Conservation (phyloP, 2,113 vertebrate species). For the Opisthocomus hoazin region DNA sequence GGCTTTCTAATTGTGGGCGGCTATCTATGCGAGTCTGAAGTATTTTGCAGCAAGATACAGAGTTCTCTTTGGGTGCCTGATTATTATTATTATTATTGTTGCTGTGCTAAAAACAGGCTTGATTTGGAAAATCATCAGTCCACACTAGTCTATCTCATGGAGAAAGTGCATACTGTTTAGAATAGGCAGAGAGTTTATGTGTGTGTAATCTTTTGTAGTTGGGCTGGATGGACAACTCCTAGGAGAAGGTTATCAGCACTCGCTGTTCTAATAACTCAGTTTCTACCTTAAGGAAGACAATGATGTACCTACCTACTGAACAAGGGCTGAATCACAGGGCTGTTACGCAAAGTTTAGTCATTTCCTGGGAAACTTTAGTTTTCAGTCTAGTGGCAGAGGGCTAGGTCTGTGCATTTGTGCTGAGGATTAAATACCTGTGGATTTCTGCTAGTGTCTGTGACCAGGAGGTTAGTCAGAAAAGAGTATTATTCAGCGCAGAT, state of each 20-base stretch:
- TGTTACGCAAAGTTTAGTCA: neutral
- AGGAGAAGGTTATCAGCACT: neutral
- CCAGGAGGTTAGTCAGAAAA: neutral
- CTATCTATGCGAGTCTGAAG: fast-evolving
- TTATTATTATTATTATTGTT: neutral
- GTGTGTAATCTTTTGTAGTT: neutral
- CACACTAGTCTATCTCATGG: fast-evolving
- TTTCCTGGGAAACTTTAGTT: neutral
- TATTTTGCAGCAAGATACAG: neutral
- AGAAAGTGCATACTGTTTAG: neutral
- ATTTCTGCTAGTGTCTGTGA: neutral
- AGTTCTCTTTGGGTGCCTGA: neutral
- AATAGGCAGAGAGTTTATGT: neutral
- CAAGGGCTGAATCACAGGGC: conserved; percentile 16
- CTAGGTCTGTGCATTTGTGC: neutral
- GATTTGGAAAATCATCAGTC: neutral
- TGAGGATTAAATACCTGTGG: fast-evolving
- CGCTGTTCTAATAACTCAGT: fast-evolving
- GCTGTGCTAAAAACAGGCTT: neutral
- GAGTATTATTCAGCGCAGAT: neutral
- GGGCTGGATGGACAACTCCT: neutral
- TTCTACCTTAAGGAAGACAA: neutral
- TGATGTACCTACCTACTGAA: neutral
- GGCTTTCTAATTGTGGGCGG: neutral
- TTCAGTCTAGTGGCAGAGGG: neutral